Percentiles rank a stretch among this genome's conserved stretches.
Evolutionary conservation across 2,888 invertebrate species (phyloP).

Genomic region (Drosophila sordidapex): DNA sequence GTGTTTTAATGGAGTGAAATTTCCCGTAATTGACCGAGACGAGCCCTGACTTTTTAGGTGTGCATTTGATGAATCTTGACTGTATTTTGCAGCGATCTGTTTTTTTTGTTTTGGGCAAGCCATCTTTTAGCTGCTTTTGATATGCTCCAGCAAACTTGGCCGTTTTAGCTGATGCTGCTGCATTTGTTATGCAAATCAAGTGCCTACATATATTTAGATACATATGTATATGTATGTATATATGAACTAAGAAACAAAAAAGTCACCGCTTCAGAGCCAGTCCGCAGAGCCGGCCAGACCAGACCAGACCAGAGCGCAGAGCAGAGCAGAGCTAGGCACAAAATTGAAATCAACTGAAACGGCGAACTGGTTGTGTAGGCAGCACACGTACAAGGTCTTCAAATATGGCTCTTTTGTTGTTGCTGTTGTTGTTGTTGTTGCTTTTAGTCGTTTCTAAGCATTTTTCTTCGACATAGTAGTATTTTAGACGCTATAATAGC

Average conservation of each 20-base stretch:
- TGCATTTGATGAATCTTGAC: slow-evolving; percentile 72
- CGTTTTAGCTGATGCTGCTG: slow-evolving; percentile 44
- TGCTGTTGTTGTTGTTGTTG: slow-evolving; percentile 30
- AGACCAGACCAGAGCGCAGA: slow-evolving; percentile 25
- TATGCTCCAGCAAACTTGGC: slow-evolving; percentile 43
- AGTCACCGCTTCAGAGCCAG: slow-evolving; percentile 51
- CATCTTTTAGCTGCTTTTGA: slow-evolving; percentile 34
- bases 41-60: slow-evolving; percentile 69
- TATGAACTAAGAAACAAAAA: slow-evolving; percentile 61
- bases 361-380: slow-evolving; percentile 83
- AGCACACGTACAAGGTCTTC: slow-evolving; percentile 83
- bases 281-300: slow-evolving; percentile 56
- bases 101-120: slow-evolving; percentile 31
- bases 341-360: slow-evolving; percentile 73
- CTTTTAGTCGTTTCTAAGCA: slow-evolving; percentile 66
- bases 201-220: slow-evolving; percentile 47
- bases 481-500: slow-evolving; percentile 76
- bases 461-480: slow-evolving; percentile 71
- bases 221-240: slow-evolving; percentile 18
- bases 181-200: slow-evolving; percentile 79
- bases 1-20: slow-evolving; percentile 78
- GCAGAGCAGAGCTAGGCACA: slow-evolving; percentile 30
- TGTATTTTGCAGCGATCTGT: slow-evolving; percentile 41
- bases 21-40: slow-evolving; percentile 74
- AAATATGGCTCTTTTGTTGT: slow-evolving; percentile 75